These are phyloP conservation scores for Asarcornis scutulata DNA, from an alignment of 2,113 vertebrate genomes.

Conservation along the genomic window DNA sequence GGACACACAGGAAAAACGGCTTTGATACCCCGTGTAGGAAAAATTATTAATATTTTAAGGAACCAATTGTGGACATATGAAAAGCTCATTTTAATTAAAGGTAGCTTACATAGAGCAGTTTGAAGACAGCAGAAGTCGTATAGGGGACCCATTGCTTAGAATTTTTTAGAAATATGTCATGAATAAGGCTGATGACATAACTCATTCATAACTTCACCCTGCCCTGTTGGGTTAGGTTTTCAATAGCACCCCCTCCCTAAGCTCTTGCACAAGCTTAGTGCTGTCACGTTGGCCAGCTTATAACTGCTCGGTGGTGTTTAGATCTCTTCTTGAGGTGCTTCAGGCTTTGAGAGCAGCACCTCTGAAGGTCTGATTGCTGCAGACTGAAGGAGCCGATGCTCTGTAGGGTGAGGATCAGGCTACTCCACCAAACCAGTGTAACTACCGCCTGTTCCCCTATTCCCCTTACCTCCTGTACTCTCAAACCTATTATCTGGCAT, in stretches of 20 bases:
- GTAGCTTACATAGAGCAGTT: not conserved
- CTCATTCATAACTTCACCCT: not conserved
- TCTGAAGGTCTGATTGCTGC: not conserved
- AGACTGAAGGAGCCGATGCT: not conserved
- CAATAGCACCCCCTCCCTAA: not conserved
- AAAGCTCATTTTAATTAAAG: conserved; percentile 60
- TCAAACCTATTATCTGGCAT: not conserved
- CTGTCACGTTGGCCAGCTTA: not conserved
- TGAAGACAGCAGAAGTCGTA: not conserved
- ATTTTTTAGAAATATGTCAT: not conserved
- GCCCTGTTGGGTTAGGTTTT: not conserved
- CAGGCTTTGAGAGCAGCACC: not conserved
- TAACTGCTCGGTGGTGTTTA: rapidly evolving
- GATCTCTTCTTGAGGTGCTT: not conserved
- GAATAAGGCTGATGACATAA: not conserved
- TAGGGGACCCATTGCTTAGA: not conserved
- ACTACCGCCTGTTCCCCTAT: rapidly evolving
- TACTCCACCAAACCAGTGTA: not conserved
- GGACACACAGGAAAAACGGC: conserved; percentile 51
- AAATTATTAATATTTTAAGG: conserved; percentile 69
- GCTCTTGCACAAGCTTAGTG: not conserved
- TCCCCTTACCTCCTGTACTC: not conserved
- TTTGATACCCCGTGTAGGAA: conserved; percentile 18
- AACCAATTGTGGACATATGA: conserved; percentile 46
- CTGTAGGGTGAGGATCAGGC: not conserved